Evolutionary conservation across 2,113 vertebrate species (phyloP).

Genomic region (Lichenostomus cassidix): DNA sequence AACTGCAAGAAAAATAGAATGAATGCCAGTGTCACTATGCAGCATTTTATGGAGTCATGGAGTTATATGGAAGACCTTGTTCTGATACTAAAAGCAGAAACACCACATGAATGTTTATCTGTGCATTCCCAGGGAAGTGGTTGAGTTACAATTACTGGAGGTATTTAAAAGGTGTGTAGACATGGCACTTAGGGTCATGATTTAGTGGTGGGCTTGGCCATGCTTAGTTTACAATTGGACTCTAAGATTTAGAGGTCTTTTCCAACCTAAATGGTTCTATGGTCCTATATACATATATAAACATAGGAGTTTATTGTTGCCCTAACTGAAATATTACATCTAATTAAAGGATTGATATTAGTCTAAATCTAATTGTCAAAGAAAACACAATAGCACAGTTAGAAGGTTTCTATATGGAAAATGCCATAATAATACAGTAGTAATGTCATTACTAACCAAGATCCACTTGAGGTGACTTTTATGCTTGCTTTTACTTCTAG

Average conservation of each 20-base stretch:
- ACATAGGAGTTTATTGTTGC: background rate
- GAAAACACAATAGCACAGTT: background rate
- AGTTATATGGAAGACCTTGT: background rate
- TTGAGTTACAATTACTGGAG: background rate
- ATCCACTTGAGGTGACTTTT: background rate
- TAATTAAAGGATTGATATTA: background rate
- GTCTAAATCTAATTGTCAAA: background rate
- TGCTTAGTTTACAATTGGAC: background rate
- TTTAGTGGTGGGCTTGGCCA: background rate
- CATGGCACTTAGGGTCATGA: background rate
- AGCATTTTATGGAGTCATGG: background rate
- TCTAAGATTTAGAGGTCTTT: background rate
- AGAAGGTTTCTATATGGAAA: background rate
- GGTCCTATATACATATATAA: background rate
- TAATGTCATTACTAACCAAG: background rate
- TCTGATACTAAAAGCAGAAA: background rate
- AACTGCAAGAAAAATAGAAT: background rate
- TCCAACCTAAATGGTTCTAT: background rate
- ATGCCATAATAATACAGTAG: background rate
- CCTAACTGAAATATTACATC: background rate
- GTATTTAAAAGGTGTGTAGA: background rate
- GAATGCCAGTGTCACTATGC: background rate
- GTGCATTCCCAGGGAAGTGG: background rate
- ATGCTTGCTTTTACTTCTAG: background rate
- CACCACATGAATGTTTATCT: background rate